A percentile compares a stretch with the other conserved stretches of the same genome.
These are phyloP conservation scores for Harlomillsia oculata DNA, from an alignment of 1,140 invertebrate genomes.

Conservation along the genomic window DNA sequence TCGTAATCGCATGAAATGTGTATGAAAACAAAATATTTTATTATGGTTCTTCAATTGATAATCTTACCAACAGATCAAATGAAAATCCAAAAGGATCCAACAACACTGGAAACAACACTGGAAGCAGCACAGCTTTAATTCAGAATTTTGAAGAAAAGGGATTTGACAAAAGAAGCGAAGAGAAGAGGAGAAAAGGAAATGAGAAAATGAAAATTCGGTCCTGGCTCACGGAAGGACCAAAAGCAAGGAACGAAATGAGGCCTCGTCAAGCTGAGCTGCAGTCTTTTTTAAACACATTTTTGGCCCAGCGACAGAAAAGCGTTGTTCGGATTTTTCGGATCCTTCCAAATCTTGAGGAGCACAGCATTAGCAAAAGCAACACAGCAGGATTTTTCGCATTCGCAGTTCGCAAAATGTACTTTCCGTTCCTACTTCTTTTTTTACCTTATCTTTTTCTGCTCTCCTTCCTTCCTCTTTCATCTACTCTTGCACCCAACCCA, in stretches of 20 bases:
- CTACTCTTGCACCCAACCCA: too few relatives aligned
- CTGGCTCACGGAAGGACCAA: constrained; percentile 32
- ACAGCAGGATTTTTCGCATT: too few relatives aligned
- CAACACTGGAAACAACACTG: neutral
- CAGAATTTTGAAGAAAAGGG: neutral
- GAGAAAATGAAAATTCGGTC: constrained; percentile 31
- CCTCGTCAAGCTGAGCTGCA: constrained; percentile 25
- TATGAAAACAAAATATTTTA: too few relatives aligned
- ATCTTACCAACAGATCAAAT: neutral
- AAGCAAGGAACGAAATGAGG: constrained; percentile 36
- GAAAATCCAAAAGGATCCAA: neutral
- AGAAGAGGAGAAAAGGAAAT: neutral
- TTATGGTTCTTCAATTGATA: too few relatives aligned
- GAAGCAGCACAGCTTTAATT: neutral
- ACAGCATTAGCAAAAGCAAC: too few relatives aligned
- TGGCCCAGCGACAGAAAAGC: constrained; percentile 33
- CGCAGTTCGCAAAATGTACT: too few relatives aligned
- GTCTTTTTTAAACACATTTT: constrained; percentile 37
- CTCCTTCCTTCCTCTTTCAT: too few relatives aligned
- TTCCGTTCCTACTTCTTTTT: too few relatives aligned
- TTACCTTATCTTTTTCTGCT: too few relatives aligned
- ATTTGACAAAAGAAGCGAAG: constrained; percentile 7
- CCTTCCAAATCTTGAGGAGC: too few relatives aligned
- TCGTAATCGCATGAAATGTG: too few relatives aligned
- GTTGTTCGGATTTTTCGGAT: neutral